These are phyloP conservation scores for Climacteris rufus DNA, from an alignment of 2,113 vertebrate species.

Conservation along the genomic window DNA sequence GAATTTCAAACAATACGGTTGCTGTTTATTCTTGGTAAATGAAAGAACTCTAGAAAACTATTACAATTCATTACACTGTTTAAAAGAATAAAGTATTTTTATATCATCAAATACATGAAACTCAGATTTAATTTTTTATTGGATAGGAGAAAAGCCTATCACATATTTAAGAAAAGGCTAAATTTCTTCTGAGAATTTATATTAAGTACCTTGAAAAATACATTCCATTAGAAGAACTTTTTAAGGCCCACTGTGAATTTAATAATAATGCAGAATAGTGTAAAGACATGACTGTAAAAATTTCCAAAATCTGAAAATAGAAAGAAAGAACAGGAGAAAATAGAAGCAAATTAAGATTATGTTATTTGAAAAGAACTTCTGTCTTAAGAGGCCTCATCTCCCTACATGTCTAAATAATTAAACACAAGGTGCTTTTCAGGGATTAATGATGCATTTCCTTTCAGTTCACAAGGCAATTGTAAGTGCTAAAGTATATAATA, in stretches of 20 bases:
- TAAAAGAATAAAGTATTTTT: background rate
- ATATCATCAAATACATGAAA: background rate
- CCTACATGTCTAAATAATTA: constrained; percentile 40
- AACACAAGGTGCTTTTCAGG: constrained; percentile 32
- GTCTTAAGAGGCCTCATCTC: background rate
- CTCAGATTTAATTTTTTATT: background rate
- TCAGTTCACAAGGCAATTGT: background rate
- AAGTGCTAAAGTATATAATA: constrained; percentile 43
- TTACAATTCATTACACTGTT: background rate
- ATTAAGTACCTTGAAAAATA: background rate
- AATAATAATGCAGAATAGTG: background rate
- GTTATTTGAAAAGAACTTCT: background rate
- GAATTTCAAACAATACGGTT: background rate
- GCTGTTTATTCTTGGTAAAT: background rate
- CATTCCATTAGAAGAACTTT: background rate
- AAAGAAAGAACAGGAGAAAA: background rate
- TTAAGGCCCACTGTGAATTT: background rate
- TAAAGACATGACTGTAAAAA: background rate
- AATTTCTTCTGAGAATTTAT: background rate
- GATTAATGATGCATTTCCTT: constrained; percentile 54
- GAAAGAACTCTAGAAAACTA: background rate
- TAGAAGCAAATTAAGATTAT: background rate
- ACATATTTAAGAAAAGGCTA: background rate
- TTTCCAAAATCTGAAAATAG: background rate
- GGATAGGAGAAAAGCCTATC: background rate